Percentiles rank a stretch among this genome's conserved stretches.
Evolutionary conservation across 2,797 vertebrate genomes (phyloP).

Genomic region (Bucorvus abyssinicus): DNA sequence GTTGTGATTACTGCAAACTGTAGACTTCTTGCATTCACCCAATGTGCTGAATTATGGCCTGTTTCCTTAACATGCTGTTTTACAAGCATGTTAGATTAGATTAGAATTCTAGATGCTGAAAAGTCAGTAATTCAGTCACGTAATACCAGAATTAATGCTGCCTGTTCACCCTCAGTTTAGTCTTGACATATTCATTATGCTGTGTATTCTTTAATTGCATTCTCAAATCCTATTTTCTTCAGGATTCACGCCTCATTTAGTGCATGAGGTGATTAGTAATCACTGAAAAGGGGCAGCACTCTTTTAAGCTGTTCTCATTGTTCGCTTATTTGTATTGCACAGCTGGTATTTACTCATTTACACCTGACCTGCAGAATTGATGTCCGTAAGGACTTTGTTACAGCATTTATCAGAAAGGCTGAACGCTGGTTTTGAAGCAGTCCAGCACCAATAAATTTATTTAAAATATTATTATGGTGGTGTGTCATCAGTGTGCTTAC

Average conservation of each 20-base stretch:
- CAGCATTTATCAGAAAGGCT: not conserved
- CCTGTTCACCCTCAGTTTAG: not conserved
- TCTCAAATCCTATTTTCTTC: conserved; percentile 18
- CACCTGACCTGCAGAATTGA: not conserved
- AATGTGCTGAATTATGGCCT: not conserved
- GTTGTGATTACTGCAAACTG: not conserved
- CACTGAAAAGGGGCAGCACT: not conserved
- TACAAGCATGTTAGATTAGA: not conserved
- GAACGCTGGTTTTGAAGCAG: not conserved
- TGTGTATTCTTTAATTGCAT: conserved; percentile 19
- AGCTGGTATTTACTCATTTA: not conserved
- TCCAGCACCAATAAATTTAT: not conserved
- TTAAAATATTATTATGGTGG: not conserved
- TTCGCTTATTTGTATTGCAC: not conserved
- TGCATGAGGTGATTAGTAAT: not conserved
- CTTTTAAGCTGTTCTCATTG: not conserved
- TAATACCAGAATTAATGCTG: not conserved
- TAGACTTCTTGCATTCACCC: not conserved
- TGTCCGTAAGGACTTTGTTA: not conserved
- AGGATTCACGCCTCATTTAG: conserved; percentile 3
- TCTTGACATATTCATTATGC: conserved; percentile 9
- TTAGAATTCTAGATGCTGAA: not conserved
- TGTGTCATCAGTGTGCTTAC: not conserved
- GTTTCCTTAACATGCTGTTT: not conserved
- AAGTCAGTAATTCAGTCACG: not conserved